A percentile compares a stretch with the other conserved stretches of the same genome.
phyloP scores from a whole-genome alignment of 2,113 vertebrate genomes.

The Anser cygnoides region DNA sequence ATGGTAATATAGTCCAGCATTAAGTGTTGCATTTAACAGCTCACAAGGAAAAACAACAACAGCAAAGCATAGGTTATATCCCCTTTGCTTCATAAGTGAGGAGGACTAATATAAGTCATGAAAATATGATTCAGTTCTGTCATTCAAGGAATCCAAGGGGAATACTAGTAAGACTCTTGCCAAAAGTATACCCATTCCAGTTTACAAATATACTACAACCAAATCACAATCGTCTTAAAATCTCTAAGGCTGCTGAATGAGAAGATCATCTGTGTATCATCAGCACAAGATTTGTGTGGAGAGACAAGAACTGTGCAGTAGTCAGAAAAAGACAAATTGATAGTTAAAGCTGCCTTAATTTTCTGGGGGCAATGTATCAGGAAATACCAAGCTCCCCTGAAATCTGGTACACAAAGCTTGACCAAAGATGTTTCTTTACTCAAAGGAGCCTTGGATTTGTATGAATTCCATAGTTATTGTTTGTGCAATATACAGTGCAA shows the following conservation, averaged over 20 bases:
- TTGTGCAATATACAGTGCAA: not conserved
- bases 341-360: not conserved
- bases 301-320: not conserved
- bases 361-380: not conserved
- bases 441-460: not conserved
- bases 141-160: not conserved
- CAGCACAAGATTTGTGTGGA: not conserved
- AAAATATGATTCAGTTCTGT: not conserved
- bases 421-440: not conserved
- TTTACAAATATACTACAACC: not conserved
- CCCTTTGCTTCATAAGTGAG: not conserved
- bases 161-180: not conserved
- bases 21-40: not conserved
- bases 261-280: not conserved
- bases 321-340: not conserved
- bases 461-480: not conserved
- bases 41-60: not conserved
- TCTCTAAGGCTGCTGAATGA: not conserved
- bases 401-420: not conserved
- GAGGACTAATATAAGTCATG: not conserved
- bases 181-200: not conserved
- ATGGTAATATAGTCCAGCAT: not conserved
- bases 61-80: not conserved
- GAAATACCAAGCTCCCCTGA: not conserved
- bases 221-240: not conserved